These are phyloP conservation scores for Trachemys scripta DNA, from an alignment of 2,113 vertebrate species.

Conservation along the genomic window DNA sequence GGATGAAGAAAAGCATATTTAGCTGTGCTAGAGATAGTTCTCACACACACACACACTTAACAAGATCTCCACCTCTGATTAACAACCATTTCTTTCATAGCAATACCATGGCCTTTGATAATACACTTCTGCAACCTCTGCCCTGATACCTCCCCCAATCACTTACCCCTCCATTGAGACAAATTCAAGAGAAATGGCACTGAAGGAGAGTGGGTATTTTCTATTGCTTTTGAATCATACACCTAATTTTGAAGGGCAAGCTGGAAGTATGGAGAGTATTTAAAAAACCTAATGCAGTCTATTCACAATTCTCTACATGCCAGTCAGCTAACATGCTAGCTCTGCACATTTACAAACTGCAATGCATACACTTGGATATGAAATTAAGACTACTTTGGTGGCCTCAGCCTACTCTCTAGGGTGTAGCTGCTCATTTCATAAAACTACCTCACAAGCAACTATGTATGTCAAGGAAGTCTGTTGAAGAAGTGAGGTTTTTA, in stretches of 20 bases:
- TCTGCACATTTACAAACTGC: not conserved
- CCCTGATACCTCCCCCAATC: not conserved
- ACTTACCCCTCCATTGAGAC: not conserved
- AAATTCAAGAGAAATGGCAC: not conserved
- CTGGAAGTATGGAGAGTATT: not conserved
- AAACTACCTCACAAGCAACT: not conserved
- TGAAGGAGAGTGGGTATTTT: not conserved
- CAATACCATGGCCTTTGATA: not conserved
- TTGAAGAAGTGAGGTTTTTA: too few relatives aligned
- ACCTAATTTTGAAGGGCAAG: not conserved
- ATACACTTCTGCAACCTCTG: not conserved
- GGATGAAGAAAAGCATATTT: not conserved
- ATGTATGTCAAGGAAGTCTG: not conserved
- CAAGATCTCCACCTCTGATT: not conserved
- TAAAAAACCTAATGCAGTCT: not conserved
- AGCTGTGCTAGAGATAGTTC: not conserved
- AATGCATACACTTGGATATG: not conserved
- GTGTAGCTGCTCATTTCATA: not conserved
- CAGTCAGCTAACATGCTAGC: not conserved
- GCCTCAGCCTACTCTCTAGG: not conserved
- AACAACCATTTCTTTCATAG: not conserved
- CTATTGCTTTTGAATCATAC: not conserved
- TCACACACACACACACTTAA: not conserved
- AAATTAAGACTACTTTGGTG: not conserved
- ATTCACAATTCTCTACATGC: not conserved